A percentile compares a stretch with the other conserved stretches of the same genome.
These are phyloP conservation scores for Tupaia chinensis DNA, from an alignment of 2,113 vertebrate species.

Conservation along the genomic window DNA sequence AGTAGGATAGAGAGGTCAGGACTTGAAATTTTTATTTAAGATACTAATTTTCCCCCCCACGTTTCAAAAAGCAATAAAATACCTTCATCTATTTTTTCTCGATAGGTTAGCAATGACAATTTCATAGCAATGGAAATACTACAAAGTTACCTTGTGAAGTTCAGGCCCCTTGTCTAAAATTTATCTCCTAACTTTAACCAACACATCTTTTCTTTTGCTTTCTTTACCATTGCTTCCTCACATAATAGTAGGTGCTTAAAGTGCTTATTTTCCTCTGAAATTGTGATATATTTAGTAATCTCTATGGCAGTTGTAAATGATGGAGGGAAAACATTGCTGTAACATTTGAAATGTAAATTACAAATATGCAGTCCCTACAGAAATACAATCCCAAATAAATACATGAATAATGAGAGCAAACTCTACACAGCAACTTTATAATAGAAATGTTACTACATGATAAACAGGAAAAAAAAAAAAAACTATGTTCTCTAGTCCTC, in stretches of 20 bases:
- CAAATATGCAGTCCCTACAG: slow-evolving; percentile 47
- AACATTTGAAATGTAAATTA: slow-evolving; percentile 68
- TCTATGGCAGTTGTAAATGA: background rate
- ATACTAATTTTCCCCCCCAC: background rate
- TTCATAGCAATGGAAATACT: background rate
- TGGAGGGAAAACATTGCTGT: background rate
- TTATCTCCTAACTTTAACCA: background rate
- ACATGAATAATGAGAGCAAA: slow-evolving; percentile 61
- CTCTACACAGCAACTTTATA: background rate
- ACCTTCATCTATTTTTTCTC: slow-evolving; percentile 50
- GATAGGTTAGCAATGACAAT: background rate
- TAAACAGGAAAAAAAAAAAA: background rate
- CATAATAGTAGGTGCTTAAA: background rate
- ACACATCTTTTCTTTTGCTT: background rate
- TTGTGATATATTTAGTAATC: slow-evolving; percentile 25
- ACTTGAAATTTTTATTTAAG: slow-evolving; percentile 66
- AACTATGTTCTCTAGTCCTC: background rate
- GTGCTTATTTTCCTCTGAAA: background rate
- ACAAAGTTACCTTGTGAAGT: background rate
- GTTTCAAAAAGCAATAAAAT: slow-evolving; percentile 51
- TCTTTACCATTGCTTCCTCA: background rate
- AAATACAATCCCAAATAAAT: slow-evolving; percentile 57
- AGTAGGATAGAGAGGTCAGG: slow-evolving; percentile 29
- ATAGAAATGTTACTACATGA: background rate
- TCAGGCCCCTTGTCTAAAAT: background rate